phyloP scores from a whole-genome alignment of 1,140 invertebrate species.

The Lepidostoma basale region DNA sequence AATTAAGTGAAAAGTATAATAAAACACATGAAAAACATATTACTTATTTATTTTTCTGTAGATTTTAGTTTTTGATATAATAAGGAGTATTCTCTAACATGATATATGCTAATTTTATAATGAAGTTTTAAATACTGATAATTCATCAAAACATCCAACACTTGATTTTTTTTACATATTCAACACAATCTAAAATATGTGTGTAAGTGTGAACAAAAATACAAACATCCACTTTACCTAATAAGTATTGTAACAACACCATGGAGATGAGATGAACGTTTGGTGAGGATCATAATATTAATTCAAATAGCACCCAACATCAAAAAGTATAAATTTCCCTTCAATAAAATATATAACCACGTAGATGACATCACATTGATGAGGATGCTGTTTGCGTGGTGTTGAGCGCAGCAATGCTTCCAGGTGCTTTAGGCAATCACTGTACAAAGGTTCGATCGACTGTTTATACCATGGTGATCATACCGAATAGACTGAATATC shows the following conservation, averaged over 20 bases:
- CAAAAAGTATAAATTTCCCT: not conserved
- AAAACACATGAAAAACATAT: slow-evolving; percentile 28
- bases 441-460: too few species aligned
- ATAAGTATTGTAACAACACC: slow-evolving; percentile 15
- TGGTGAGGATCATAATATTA: slow-evolving; percentile 9
- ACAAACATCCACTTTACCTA: slow-evolving; percentile 19
- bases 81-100: slow-evolving; percentile 46
- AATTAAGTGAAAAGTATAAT: too few species aligned
- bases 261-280: not conserved
- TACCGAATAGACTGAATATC: too few species aligned
- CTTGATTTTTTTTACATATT: slow-evolving; percentile 42
- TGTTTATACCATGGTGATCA: too few species aligned
- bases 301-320: slow-evolving; percentile 11
- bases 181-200: slow-evolving; percentile 33
- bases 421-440: too few species aligned
- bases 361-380: not conserved
- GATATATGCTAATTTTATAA: slow-evolving; percentile 45
- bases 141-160: slow-evolving; percentile 44
- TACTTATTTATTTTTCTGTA: slow-evolving; percentile 42
- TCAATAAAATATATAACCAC: not conserved
- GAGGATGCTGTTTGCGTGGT: too few species aligned
- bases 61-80: slow-evolving; percentile 43
- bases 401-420: too few species aligned
- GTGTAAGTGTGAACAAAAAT: slow-evolving; percentile 23
- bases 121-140: slow-evolving; percentile 47